Conservation (phyloP, 1,140 invertebrate genomes). For the Drosophila nigrodunni region DNA sequence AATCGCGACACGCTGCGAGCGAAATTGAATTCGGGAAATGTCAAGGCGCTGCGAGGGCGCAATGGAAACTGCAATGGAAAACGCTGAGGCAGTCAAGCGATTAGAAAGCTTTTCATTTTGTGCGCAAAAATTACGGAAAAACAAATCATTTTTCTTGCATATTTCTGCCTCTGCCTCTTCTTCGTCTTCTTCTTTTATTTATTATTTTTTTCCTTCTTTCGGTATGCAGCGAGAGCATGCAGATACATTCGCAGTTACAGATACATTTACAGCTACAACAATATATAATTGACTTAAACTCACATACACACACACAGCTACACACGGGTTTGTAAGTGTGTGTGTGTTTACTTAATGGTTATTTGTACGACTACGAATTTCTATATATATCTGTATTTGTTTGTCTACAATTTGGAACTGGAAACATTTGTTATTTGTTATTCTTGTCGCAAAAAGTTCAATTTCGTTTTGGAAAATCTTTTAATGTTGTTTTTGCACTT, state of each 20-base stretch:
- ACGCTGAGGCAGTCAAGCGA: constrained; percentile 59
- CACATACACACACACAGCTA: neutral
- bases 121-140: constrained; percentile 71
- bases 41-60: constrained; percentile 65
- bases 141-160: constrained; percentile 58
- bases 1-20: constrained; percentile 57
- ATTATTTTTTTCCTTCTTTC: neutral
- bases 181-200: neutral
- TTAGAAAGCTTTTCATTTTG: constrained; percentile 78
- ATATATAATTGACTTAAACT: constrained; percentile 29
- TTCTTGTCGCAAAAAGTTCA: constrained; percentile 31
- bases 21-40: constrained; percentile 58
- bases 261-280: constrained; percentile 42
- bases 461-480: constrained; percentile 57
- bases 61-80: constrained; percentile 68
- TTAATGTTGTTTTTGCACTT: constrained; percentile 33
- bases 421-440: constrained; percentile 38
- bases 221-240: constrained; percentile 44
- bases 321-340: too few species aligned
- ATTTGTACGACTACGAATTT: constrained; percentile 11
- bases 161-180: neutral
- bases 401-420: constrained; percentile 18
- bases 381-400: constrained; percentile 24
- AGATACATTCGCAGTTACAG: constrained; percentile 33
- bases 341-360: constrained; percentile 27